Base-by-base conservation (phyloP, 2,888 invertebrate genomes). In the Sisyra nigra region DNA sequence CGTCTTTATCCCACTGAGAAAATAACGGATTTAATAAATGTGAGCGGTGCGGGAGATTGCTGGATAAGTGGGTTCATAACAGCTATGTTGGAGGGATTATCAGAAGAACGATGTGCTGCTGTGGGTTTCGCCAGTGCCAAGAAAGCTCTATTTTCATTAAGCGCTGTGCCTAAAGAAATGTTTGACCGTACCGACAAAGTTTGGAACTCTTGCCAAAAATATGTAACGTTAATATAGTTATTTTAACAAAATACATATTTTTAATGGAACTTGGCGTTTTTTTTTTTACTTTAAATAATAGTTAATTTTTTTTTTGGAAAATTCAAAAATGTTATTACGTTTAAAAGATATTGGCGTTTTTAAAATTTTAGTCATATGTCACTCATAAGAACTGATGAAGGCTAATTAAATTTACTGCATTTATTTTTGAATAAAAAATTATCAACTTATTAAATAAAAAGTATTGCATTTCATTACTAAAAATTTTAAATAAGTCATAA, bases 21-120 rank as follows among this genome's bases (percentile, higher is more conserved):
- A 45, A 46, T 70, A 32, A 45, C 57, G 44, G 52, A 65, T 41
- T 59, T 84, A 10, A 67, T 73, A 41, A 85, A 76, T 63, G 84
- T 84, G 0, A 84, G 83, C n/a, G 87, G 86, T 3, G 84, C 85
- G 14, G 86, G 86, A 2, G 87, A 87, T 55, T 82, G 83, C 57
- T 76, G 80, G 53, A 69, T 73, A 3, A 74, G 77, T 54, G 84
- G 82, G 1, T 74, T 80, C 52, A 74, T 83, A 44, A 61, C 71
- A 15, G 78, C 75, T 1, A 62, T 78, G 54, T 57, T 84, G 17
- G 58, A 57, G 29, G 69, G 71, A 1, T 59, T 64, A 32, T 50
- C 60, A 5, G 74, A 82, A 57, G 62, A 71, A 38, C 59, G 66
- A 44, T 76, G 78, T 55, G 65, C 80, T 9, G 61, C 67, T 3